Base-by-base conservation (phyloP, 2,888 invertebrate species). In the Synanthedon formicaeformis region DNA sequence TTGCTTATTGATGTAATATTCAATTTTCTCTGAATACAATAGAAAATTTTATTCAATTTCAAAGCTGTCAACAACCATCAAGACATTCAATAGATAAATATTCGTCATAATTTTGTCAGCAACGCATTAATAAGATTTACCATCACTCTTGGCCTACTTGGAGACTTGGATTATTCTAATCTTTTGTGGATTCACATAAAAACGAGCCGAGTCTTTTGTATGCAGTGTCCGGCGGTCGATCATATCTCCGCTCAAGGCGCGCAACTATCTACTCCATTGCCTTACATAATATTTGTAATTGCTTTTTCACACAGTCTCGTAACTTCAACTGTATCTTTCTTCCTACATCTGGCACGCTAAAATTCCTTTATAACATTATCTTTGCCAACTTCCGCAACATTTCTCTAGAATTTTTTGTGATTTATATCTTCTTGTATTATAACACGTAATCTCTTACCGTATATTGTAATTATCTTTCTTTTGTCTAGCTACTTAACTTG, bases 201-300 rank as follows among this genome's bases (percentile, higher is more conserved):
- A 49, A 49, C 16, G 16, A 49, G 13, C 18, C 4, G 6, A 16
- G 12, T 12, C 45, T 45, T 49, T 49, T 49, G 49, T 49, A 49
- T 49, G 49, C 49, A 49, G 49, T 23, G 16, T 49, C 49, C 12
- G 23, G 3, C 23, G 49, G 12, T 65, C 66, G 75, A 75, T 75
- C 59, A 60, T 69, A 71, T 69, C 69, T 62, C 49, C 56, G 54
- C 61, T 71, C 71, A 72, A 74, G 73, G 71, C 69, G 63, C 62
- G 61, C 73, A 69, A 73, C 75, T 80, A 76, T 78, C 79, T 72
- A 72, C 71, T 66, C 74, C 67, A 75, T 71, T 71, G 69, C 59
- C 65, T 81, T 84, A 81, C 69, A 75, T 83, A 78, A 83, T 76
- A 67, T 69, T 66, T 66, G 69, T 79, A 82, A 82, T 81, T 77